A percentile compares a stretch with the other conserved stretches of the same genome.
Conservation (phyloP, 2,888 invertebrate species). For the Leptopterna dolabrata region DNA sequence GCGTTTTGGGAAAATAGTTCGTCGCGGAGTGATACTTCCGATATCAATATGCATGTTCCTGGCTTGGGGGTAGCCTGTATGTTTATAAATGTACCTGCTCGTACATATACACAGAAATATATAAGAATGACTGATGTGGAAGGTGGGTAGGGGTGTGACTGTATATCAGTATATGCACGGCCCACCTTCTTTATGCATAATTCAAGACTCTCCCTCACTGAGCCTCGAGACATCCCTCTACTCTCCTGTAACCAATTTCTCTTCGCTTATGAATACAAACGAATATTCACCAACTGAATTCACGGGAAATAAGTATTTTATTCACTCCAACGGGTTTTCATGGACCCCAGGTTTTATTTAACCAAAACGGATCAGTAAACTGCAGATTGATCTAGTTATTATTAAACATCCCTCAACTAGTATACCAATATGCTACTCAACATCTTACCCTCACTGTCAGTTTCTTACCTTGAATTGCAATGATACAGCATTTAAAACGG, state of each 20-base stretch:
- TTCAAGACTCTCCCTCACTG: not conserved
- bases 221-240: not conserved
- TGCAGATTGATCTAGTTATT: too few relatives aligned
- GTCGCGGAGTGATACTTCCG: not conserved
- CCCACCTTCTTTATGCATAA: constrained; percentile 7
- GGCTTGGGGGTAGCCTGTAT: not conserved
- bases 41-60: not conserved
- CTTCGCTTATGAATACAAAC: not conserved
- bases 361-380: too few relatives aligned
- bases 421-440: too few relatives aligned
- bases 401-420: too few relatives aligned
- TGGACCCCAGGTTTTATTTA: too few relatives aligned
- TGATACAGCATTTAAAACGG: too few relatives aligned
- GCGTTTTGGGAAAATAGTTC: too few relatives aligned
- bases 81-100: too few relatives aligned
- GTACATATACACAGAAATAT: not conserved
- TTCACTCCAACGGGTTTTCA: not conserved
- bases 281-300: not conserved
- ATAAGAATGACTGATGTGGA: not conserved
- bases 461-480: too few relatives aligned
- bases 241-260: not conserved
- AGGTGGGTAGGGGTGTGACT: not conserved
- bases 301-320: not conserved
- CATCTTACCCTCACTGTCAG: too few relatives aligned
- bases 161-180: not conserved